A percentile compares a stretch with the other conserved stretches of the same genome.
These are phyloP conservation scores for Glaucopsyche alexis DNA, from an alignment of 2,888 invertebrate species.

Conservation along the genomic window DNA sequence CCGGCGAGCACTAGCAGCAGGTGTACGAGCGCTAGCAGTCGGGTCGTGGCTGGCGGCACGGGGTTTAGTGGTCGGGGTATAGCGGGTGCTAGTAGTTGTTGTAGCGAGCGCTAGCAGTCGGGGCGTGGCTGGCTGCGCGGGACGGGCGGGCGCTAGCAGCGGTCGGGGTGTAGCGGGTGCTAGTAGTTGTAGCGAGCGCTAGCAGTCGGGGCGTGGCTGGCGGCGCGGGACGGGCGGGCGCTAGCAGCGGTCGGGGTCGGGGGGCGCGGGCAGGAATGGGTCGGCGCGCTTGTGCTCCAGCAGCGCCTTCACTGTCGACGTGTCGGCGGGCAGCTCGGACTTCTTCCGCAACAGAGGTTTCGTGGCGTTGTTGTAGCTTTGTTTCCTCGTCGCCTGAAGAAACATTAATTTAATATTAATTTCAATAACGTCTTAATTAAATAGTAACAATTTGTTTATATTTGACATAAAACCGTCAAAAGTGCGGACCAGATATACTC, in stretches of 20 bases:
- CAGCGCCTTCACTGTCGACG: conserved; percentile 93
- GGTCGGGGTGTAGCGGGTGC: background rate
- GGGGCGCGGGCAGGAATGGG: conserved; percentile 91
- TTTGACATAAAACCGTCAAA: too few species aligned
- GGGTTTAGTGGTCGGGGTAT: conserved; percentile 89
- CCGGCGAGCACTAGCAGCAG: conserved; percentile 5
- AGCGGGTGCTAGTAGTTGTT: conserved; percentile 76
- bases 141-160: conserved; percentile 11
- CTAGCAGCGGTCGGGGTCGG: conserved; percentile 94
- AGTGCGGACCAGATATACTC: too few species aligned
- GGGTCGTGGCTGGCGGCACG: conserved; percentile 31
- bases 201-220: conserved; percentile 28
- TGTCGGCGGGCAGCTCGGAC: conserved; percentile 96
- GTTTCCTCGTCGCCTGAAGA: conserved; percentile 78
- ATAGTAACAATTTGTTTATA: too few species aligned
- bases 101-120: background rate
- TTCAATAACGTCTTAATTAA: too few species aligned
- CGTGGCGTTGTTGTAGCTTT: conserved; percentile 84
- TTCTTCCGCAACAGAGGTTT: conserved; percentile 93
- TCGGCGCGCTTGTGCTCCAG: conserved; percentile 96
- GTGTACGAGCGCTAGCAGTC: background rate
- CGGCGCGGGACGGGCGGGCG: conserved; percentile 44
- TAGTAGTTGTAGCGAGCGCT: background rate
- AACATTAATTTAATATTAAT: background rate
- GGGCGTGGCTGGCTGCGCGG: background rate